phyloP scores from a whole-genome alignment of 2,888 invertebrate genomes.

The Nephrotoma appendiculata region DNA sequence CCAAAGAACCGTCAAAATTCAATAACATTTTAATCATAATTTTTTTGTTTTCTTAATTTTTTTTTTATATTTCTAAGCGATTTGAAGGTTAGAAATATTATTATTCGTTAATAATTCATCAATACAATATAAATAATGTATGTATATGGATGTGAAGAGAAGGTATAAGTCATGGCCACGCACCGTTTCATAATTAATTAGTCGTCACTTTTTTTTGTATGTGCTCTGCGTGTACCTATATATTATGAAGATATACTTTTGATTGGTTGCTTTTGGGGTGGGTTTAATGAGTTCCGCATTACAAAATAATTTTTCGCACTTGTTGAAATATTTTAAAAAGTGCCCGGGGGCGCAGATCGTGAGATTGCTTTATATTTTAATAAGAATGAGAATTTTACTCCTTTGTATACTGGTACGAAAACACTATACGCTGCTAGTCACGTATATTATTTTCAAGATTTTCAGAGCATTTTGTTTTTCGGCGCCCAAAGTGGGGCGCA shows the following conservation, averaged over 20 bases:
- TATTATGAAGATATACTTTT: not conserved
- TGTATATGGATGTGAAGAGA: not conserved
- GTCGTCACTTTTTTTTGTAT: not conserved
- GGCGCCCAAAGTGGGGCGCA: not conserved
- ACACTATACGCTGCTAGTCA: not conserved
- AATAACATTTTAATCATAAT: not conserved
- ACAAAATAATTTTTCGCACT: not conserved
- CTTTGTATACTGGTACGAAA: not conserved
- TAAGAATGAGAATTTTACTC: not conserved
- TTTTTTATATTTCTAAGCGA: not conserved
- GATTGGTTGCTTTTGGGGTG: not conserved
- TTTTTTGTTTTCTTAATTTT: not conserved
- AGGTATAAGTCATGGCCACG: not conserved
- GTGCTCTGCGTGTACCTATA: not conserved
- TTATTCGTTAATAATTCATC: not conserved
- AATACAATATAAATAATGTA: not conserved
- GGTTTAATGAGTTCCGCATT: not conserved
- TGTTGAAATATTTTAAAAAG: not conserved
- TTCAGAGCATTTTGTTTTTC: not conserved
- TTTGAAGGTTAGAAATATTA: not conserved
- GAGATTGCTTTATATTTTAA: not conserved
- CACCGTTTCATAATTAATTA: not conserved
- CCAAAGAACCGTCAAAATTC: not conserved
- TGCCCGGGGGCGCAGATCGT: not conserved
- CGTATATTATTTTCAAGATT: not conserved